Base-by-base conservation (phyloP, 2,888 invertebrate species). In the Cancer borealis region DNA sequence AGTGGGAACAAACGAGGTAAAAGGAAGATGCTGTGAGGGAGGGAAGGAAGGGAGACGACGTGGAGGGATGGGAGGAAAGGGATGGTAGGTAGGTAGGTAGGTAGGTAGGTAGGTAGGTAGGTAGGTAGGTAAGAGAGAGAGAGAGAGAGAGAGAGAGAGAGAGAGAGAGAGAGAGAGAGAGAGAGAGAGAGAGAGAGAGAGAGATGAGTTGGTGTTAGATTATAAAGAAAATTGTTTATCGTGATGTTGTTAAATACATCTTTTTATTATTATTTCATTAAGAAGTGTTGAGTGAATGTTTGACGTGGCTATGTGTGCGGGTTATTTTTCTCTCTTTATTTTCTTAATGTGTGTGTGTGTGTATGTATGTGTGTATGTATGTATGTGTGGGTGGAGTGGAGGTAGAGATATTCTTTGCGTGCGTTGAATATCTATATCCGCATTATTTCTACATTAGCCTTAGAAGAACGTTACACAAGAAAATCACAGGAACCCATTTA, bases 1-100 rank as follows among this genome's bases (percentile, higher is more conserved):
- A 79, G 79, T 30, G 79, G 79, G 79, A 30, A 79, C 79, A 79
- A 30, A 30, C 30, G 79, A 79, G 79, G 79, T 79, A 79, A 79
- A 39, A 30, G 79, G 79, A 79, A 79, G 79, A 79, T 79, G 79
- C 79, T 30, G 79, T 30, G 79, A 79, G 79, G 79, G 3, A 30
- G 8, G 30, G 79, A 79, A 79, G 30, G 79, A 12, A 30, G 30
- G 14, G 30, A 66, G 66, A 21, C 21, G 3, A 66, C 30, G 79
- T 21, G 26, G 8, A 79, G 79, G 79, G 6, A 30, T 8, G 79
- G 3, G 6, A 79, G 79, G 26, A 79, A 8, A 79, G 30, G 79
- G 79, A 12, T 30, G 30, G 30, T 79, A 17, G 66, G 66, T 66
- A 66, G 66, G n/a, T n/a, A 66, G 66, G 66, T 17, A 17, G 66